These are phyloP conservation scores for Loris lydekkerianus DNA, from an alignment of 2,797 vertebrate genomes.

Conservation along the genomic window DNA sequence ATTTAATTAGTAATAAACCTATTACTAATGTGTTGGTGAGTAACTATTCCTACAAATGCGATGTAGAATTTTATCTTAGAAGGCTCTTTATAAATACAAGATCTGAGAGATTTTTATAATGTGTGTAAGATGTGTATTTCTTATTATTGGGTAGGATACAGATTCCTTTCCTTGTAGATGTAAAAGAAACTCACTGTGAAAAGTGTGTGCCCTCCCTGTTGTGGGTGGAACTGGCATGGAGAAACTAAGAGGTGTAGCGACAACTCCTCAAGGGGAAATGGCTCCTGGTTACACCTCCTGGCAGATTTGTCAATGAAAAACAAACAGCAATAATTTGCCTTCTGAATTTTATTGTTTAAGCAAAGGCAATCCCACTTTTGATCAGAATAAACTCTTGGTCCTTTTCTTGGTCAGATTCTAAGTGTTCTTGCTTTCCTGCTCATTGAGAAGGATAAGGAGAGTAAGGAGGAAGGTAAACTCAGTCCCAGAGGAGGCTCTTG, in stretches of 20 bases:
- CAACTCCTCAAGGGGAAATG: neutral
- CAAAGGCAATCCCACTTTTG: neutral
- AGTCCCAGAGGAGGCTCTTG: neutral
- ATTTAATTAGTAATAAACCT: neutral
- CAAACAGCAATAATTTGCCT: neutral
- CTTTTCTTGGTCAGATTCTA: neutral
- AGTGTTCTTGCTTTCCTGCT: neutral
- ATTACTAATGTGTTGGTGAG: neutral
- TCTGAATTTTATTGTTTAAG: slow-evolving; percentile 32
- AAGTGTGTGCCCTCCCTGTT: neutral
- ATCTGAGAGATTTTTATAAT: neutral
- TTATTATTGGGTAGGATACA: neutral
- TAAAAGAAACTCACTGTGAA: slow-evolving; percentile 52
- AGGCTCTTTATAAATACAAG: neutral
- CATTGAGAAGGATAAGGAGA: neutral
- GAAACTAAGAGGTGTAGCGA: neutral
- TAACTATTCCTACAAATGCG: neutral
- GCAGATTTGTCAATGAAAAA: slow-evolving; percentile 73
- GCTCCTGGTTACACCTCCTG: slow-evolving; percentile 31
- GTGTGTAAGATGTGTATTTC: neutral
- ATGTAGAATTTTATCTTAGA: slow-evolving; percentile 24
- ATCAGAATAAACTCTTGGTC: neutral
- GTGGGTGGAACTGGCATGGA: neutral
- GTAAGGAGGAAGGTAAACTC: neutral
- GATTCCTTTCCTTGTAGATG: slow-evolving; percentile 48